These are phyloP conservation scores for Spisula subtruncata DNA, from an alignment of 2,888 invertebrate species.

Conservation along the genomic window DNA sequence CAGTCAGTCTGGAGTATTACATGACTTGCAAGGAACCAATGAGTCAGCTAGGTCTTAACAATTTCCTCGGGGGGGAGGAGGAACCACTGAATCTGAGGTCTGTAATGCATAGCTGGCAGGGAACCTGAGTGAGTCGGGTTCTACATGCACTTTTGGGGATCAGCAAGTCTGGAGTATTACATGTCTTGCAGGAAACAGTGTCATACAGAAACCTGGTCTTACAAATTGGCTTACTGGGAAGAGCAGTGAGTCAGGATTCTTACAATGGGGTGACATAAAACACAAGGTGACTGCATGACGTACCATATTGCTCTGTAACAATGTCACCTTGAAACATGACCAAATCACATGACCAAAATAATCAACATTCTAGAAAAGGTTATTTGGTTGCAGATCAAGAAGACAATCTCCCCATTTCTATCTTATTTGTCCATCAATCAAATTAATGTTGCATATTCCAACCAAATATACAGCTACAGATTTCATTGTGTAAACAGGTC, in stretches of 20 bases:
- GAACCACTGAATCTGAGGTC: not conserved
- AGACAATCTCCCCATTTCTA: not conserved
- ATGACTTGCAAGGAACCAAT: too few species aligned
- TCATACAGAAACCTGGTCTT: too few species aligned
- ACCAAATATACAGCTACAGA: not conserved
- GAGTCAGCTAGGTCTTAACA: too few species aligned
- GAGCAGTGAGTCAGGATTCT: too few species aligned
- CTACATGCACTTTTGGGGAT: too few species aligned
- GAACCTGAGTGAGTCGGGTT: too few species aligned
- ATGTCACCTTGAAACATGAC: slow-evolving; percentile 15
- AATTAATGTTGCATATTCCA: slow-evolving; percentile 28
- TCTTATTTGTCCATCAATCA: slow-evolving; percentile 14
- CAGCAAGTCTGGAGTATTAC: too few species aligned
- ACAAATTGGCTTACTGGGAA: too few species aligned
- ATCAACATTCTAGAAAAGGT: slow-evolving; percentile 18
- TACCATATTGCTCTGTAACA: not conserved
- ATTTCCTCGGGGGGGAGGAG: too few species aligned
- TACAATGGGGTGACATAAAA: not conserved
- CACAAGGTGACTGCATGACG: not conserved
- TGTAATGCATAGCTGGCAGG: not conserved
- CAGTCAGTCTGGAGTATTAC: too few species aligned
- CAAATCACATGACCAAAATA: slow-evolving; percentile 6
- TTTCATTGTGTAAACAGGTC: slow-evolving; percentile 21
- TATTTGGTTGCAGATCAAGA: not conserved
- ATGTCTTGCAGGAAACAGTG: too few species aligned